A percentile compares a stretch with the other conserved stretches of the same genome.
Evolutionary conservation across 2,797 vertebrate genomes (phyloP).

Genomic region (Alexandromys oeconomus): DNA sequence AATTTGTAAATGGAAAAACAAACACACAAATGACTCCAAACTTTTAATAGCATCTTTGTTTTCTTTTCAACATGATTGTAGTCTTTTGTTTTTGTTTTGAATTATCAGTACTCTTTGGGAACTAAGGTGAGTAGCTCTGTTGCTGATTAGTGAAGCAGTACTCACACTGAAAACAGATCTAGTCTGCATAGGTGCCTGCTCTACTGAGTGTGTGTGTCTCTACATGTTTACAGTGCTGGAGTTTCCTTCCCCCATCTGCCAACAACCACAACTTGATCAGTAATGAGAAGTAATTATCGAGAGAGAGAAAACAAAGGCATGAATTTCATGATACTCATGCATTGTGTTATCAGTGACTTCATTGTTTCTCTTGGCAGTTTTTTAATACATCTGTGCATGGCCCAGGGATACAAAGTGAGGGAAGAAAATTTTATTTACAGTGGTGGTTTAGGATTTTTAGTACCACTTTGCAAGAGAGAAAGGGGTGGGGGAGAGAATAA

Average conservation of each 20-base stretch:
- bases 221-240: slow-evolving; percentile 72
- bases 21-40: slow-evolving; percentile 19
- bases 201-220: slow-evolving; percentile 59
- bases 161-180: slow-evolving; percentile 3
- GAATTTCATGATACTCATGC: slow-evolving; percentile 75
- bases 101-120: neutral
- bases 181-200: slow-evolving; percentile 51
- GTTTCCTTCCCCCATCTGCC: slow-evolving; percentile 78
- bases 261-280: slow-evolving; percentile 78
- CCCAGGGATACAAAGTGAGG: slow-evolving; percentile 52
- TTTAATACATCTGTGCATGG: slow-evolving; percentile 72
- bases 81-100: neutral
- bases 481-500: neutral
- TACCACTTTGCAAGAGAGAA: neutral
- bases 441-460: slow-evolving; percentile 61
- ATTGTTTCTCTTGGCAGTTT: slow-evolving; percentile 82
- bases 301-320: slow-evolving; percentile 80
- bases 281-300: slow-evolving; percentile 82
- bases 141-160: slow-evolving; percentile 9
- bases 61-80: slow-evolving; percentile 58
- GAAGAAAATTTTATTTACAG: slow-evolving; percentile 71
- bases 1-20: slow-evolving; percentile 32
- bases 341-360: slow-evolving; percentile 81
- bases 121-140: neutral
- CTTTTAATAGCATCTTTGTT: slow-evolving; percentile 34